Conservation (phyloP, 2,888 invertebrate genomes). For the Mythimna impura region DNA sequence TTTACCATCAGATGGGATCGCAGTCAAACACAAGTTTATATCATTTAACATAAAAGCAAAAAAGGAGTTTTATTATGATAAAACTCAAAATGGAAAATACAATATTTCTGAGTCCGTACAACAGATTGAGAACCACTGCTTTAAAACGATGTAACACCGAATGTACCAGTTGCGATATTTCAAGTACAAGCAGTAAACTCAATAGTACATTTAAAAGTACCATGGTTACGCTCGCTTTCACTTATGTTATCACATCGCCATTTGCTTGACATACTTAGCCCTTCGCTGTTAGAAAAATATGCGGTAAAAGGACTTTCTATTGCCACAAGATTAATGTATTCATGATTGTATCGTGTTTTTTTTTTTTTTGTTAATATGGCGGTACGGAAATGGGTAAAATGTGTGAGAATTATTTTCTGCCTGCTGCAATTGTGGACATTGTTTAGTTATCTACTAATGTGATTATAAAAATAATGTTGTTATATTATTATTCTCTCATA, state of each 20-base stretch:
- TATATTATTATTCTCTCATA: not conserved
- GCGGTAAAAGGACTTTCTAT: conserved; percentile 72
- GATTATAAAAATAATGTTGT: not conserved
- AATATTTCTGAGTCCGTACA: too few relatives aligned
- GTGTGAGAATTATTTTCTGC: conserved; percentile 19
- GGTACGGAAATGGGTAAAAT: conserved; percentile 4
- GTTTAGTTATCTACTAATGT: not conserved
- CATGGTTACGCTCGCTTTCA: conserved; percentile 69
- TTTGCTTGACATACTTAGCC: conserved; percentile 77
- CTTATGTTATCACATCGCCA: conserved; percentile 69
- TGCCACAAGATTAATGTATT: conserved; percentile 38
- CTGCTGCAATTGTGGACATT: conserved; percentile 1
- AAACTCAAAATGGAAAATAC: too few relatives aligned
- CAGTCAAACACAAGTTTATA: too few relatives aligned
- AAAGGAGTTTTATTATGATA: too few relatives aligned
- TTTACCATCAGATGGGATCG: too few relatives aligned
- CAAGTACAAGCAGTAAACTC: conserved; percentile 14
- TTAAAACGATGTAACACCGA: conserved; percentile 28
- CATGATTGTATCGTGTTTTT: conserved; percentile 44
- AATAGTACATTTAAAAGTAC: conserved; percentile 53
- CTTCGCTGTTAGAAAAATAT: conserved; percentile 63
- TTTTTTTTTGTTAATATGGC: conserved; percentile 13
- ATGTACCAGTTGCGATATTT: not conserved
- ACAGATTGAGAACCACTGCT: too few relatives aligned
- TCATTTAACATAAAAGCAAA: too few relatives aligned